Conservation (phyloP, 2,797 vertebrate genomes). For the Alfaro cultratus region DNA sequence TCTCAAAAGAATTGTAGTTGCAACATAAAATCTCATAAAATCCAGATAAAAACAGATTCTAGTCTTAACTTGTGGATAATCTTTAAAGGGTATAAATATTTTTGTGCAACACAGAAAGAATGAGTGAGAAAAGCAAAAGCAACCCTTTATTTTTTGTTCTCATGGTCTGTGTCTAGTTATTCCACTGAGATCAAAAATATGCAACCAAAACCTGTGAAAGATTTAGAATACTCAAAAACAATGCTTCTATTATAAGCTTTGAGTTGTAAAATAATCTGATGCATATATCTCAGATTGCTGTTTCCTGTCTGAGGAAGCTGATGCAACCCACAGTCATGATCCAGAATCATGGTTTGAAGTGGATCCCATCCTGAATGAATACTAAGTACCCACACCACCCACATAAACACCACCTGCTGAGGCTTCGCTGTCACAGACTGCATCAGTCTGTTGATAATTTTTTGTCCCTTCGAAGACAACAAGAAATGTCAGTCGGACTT, state of each 20-base stretch:
- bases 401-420: conserved; percentile 67
- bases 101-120: neutral
- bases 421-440: conserved; percentile 47
- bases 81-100: neutral
- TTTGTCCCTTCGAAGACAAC: conserved; percentile 20
- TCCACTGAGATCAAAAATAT: neutral
- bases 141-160: neutral
- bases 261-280: neutral
- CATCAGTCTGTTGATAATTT: conserved; percentile 29
- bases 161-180: neutral
- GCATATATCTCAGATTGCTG: conserved; percentile 12
- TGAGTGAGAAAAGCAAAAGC: neutral
- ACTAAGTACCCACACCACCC: conserved; percentile 66
- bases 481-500: conserved; percentile 20
- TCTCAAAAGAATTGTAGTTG: neutral
- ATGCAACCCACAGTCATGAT: conserved; percentile 53
- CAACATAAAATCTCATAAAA: neutral
- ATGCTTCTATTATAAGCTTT: neutral
- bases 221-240: neutral
- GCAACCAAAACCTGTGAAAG: neutral
- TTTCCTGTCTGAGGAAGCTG: conserved; percentile 48
- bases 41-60: neutral
- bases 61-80: neutral
- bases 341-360: conserved; percentile 58
- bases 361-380: conserved; percentile 64